Conservation (phyloP, 2,797 vertebrate species). For the Hylomyscus alleni region DNA sequence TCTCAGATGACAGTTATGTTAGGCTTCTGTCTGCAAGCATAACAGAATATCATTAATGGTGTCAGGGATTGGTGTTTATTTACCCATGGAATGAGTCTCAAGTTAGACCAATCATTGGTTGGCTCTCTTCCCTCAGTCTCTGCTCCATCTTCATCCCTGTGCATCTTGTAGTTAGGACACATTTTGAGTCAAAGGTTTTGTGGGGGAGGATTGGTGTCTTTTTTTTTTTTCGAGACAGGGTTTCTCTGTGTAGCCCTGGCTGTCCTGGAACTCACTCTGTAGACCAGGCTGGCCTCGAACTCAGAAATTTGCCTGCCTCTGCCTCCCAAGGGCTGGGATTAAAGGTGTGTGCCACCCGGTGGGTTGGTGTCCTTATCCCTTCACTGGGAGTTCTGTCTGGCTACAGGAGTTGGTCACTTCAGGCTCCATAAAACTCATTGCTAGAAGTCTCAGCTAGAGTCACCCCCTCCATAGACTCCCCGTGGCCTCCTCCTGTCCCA, state of each 20-base stretch:
- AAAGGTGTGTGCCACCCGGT: no score
- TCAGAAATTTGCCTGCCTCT: no score
- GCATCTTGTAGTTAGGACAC: not conserved
- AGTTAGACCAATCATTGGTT: not conserved
- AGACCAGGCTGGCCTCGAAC: no score
- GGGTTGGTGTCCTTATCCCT: not conserved
- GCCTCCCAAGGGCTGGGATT: no score
- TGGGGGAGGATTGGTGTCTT: no score
- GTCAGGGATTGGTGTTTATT: not conserved
- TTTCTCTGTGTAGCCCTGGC: no score
- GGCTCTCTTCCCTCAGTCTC: not conserved
- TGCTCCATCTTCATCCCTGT: not conserved
- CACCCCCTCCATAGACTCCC: not conserved
- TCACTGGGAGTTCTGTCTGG: not conserved
- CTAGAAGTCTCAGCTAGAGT: not conserved
- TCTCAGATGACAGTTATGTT: not conserved
- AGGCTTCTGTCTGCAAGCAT: not conserved
- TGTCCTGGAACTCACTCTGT: no score
- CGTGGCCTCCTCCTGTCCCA: not conserved
- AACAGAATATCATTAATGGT: not conserved
- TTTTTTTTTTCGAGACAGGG: no score
- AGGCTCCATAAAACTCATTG: not conserved
- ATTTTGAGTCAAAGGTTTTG: not conserved
- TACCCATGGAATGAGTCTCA: not conserved
- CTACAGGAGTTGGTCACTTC: not conserved